phyloP scores from a whole-genome alignment of 2,888 invertebrate genomes.

The Dicycla oo region DNA sequence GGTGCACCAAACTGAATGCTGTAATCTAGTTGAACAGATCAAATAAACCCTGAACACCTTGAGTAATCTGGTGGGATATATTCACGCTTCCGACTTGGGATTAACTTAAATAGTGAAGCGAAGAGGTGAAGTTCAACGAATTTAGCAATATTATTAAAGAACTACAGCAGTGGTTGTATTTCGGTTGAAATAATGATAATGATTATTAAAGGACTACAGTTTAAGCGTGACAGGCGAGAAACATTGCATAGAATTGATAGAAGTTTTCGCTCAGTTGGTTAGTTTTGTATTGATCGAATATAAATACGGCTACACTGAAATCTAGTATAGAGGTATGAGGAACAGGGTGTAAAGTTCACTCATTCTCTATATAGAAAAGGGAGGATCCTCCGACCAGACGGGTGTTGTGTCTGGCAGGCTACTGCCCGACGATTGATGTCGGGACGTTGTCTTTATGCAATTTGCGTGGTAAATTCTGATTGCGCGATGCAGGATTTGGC shows the following conservation, averaged over 20 bases:
- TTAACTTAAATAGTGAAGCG: conserved; percentile 12
- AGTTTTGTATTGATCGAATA: not conserved
- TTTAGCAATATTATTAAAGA: not conserved
- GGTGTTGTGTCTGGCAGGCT: no score
- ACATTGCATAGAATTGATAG: no score
- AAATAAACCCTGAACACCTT: conserved; percentile 30
- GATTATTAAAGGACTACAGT: not conserved
- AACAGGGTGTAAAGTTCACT: no score
- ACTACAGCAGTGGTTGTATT: not conserved
- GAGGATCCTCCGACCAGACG: no score
- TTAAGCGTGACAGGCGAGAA: not conserved
- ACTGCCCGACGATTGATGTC: no score
- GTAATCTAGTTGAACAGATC: conserved; percentile 21
- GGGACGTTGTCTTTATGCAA: no score
- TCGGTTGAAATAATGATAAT: no score
- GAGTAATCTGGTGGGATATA: conserved; percentile 10
- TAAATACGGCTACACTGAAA: not conserved
- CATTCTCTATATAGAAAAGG: no score
- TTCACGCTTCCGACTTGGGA: conserved; percentile 1
- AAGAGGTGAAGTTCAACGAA: not conserved
- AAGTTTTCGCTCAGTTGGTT: not conserved
- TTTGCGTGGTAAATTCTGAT: no score
- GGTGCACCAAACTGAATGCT: conserved; percentile 26
- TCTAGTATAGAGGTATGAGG: not conserved
- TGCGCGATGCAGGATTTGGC: no score